These are phyloP conservation scores for Lophura nycthemera DNA, from an alignment of 2,113 vertebrate genomes.

Conservation along the genomic window DNA sequence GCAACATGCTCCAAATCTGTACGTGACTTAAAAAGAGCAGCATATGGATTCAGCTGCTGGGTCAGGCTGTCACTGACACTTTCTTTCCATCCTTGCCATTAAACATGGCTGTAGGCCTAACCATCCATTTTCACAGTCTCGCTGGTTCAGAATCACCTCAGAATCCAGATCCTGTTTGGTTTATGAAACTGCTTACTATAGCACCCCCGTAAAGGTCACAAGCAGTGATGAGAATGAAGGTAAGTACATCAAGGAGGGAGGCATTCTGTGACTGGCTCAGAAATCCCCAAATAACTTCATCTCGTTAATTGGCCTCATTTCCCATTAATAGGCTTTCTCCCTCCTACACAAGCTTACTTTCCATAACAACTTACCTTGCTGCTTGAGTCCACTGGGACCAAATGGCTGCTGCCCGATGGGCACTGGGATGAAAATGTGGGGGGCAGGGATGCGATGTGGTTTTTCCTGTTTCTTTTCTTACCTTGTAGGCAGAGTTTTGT, in stretches of 20 bases:
- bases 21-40: neutral
- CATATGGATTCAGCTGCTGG: neutral
- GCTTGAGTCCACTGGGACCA: neutral
- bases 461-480: neutral
- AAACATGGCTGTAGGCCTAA: neutral
- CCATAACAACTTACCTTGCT: too few species aligned
- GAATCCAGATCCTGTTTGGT: neutral
- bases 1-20: neutral
- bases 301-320: neutral
- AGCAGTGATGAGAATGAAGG: neutral
- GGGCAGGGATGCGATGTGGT: neutral
- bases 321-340: neutral
- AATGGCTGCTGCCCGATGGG: neutral
- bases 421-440: neutral
- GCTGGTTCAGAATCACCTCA: neutral
- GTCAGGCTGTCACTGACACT: accelerated
- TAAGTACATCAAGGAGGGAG: neutral
- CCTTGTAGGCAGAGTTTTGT: neutral
- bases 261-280: neutral
- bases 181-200: neutral
- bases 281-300: neutral
- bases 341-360: neutral
- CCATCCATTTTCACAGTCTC: neutral
- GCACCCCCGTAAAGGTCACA: neutral
- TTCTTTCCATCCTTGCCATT: neutral